phyloP scores from a whole-genome alignment of 1,140 invertebrate species.

The Ruditapes philippinarum region DNA sequence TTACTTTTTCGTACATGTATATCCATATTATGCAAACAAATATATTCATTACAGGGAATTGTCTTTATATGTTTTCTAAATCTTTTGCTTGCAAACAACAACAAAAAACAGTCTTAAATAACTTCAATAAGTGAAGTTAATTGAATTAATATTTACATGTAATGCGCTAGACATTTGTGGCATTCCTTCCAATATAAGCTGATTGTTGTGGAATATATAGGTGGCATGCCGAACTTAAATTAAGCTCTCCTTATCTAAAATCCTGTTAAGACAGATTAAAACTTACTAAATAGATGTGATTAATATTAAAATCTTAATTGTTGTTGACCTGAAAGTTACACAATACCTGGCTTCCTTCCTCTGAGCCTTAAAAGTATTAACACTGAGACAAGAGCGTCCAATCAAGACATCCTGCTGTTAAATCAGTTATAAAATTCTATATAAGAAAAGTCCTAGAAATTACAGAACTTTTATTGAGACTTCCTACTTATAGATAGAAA shows the following conservation, averaged over 20 bases:
- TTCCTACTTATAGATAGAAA: neutral
- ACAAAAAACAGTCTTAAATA: too few relatives aligned
- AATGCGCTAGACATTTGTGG: too few relatives aligned
- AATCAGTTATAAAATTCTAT: neutral
- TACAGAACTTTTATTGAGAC: slow-evolving; percentile 10
- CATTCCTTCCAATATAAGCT: too few relatives aligned
- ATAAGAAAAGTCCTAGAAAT: slow-evolving; percentile 18
- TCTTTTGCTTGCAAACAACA: too few relatives aligned
- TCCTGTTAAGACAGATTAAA: too few relatives aligned
- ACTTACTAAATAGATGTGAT: neutral
- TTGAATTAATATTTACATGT: too few relatives aligned
- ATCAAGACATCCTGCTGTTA: neutral
- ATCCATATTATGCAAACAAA: too few relatives aligned
- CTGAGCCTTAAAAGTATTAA: neutral
- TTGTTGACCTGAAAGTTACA: neutral
- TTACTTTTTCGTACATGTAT: too few relatives aligned
- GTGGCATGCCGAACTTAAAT: neutral
- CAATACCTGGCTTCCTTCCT: neutral
- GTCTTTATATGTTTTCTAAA: too few relatives aligned
- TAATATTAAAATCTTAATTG: neutral
- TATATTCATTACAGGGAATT: too few relatives aligned
- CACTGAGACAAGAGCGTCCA: too few relatives aligned
- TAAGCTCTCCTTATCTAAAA: neutral
- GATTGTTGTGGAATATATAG: neutral
- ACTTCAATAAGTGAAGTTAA: too few relatives aligned